These are phyloP conservation scores for Drosophila prosaltans DNA, from an alignment of 1,140 invertebrate species.

Conservation along the genomic window DNA sequence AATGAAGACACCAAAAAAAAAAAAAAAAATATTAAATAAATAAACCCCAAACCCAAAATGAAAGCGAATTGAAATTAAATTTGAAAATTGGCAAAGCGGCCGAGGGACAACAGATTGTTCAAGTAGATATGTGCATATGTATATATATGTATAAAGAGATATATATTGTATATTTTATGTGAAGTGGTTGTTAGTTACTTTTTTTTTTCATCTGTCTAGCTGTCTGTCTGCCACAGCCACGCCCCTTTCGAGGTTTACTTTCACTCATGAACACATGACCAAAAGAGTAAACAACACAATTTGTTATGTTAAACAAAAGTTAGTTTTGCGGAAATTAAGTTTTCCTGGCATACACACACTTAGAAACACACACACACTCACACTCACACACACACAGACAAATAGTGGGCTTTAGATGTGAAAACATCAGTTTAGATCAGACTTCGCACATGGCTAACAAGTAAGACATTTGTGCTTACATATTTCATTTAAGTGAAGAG, in stretches of 20 bases:
- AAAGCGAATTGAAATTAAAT: slow-evolving; percentile 60
- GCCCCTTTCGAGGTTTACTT: slow-evolving; percentile 42
- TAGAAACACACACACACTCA: slow-evolving; percentile 26
- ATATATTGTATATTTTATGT: background rate
- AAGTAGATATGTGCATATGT: background rate
- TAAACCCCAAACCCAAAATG: too few relatives aligned
- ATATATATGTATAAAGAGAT: background rate
- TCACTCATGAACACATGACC: slow-evolving; percentile 53
- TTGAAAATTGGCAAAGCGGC: slow-evolving; percentile 26
- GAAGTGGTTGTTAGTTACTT: background rate
- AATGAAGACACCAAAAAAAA: too few relatives aligned
- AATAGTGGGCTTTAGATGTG: background rate
- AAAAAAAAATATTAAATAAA: too few relatives aligned
- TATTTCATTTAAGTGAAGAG: slow-evolving; percentile 61
- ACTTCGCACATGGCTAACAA: slow-evolving; percentile 37
- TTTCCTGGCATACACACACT: slow-evolving; percentile 68
- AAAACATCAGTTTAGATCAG: slow-evolving; percentile 24
- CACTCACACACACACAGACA: slow-evolving; percentile 2
- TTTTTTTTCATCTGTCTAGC: background rate
- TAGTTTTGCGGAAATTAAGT: slow-evolving; percentile 81
- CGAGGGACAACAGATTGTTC: slow-evolving; percentile 29
- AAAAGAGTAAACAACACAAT: slow-evolving; percentile 77
- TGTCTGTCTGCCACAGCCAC: slow-evolving; percentile 37
- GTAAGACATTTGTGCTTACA: slow-evolving; percentile 61
- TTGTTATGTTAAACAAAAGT: slow-evolving; percentile 81